phyloP scores from a whole-genome alignment of 2,113 vertebrate species.

The Coptodon rendalli region DNA sequence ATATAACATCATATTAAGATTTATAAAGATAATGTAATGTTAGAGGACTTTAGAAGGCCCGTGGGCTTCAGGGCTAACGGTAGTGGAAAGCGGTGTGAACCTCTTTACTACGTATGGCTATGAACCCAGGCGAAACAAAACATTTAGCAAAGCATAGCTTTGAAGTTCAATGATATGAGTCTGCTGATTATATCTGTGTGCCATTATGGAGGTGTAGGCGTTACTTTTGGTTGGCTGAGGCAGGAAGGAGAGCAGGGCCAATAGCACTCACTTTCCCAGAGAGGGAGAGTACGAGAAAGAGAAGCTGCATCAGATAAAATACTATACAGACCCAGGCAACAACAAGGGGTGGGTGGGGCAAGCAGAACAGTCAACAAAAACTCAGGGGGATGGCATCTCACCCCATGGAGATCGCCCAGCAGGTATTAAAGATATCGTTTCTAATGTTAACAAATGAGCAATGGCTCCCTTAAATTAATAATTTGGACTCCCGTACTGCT shows the following conservation, averaged over 20 bases:
- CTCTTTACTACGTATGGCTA: constrained; percentile 48
- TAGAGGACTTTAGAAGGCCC: background rate
- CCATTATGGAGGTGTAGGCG: background rate
- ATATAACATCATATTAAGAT: background rate
- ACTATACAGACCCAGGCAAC: background rate
- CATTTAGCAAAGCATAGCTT: constrained; percentile 31
- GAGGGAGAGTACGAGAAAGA: background rate
- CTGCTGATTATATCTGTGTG: background rate
- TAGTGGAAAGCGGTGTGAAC: constrained; percentile 11
- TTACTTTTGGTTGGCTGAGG: background rate
- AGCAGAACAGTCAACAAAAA: constrained; percentile 2
- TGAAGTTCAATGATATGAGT: constrained; percentile 37
- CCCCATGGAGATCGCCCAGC: background rate
- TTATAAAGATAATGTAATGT: background rate
- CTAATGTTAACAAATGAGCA: background rate
- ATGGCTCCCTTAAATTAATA: background rate
- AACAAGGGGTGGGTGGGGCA: background rate
- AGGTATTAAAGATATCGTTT: background rate
- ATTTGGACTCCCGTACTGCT: background rate
- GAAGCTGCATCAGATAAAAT: constrained; percentile 13
- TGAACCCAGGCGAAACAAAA: constrained; percentile 14
- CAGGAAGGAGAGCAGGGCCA: constrained; percentile 1
- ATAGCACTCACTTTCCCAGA: background rate
- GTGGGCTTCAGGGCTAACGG: background rate
- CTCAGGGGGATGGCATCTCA: background rate